Evolutionary conservation across 2,888 invertebrate genomes (phyloP).

Genomic region (Eupithecia exiguata): DNA sequence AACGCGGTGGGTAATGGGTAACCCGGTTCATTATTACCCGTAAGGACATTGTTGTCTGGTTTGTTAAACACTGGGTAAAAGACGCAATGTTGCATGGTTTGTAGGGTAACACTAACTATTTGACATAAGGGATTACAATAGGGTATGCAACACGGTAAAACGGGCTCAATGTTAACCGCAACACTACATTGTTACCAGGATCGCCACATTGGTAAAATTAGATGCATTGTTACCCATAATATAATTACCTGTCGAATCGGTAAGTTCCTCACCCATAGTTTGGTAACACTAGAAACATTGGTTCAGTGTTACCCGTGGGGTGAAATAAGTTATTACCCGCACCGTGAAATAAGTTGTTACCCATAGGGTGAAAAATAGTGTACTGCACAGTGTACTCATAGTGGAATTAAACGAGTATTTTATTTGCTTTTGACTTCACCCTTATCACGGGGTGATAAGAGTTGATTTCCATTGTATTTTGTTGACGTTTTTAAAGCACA

Average conservation of each 20-base stretch:
- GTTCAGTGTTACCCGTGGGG: not conserved
- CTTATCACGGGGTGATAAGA: slow-evolving; percentile 12
- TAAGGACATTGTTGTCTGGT: not conserved
- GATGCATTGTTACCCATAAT: not conserved
- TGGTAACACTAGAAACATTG: not conserved
- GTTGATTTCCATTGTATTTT: slow-evolving; percentile 24
- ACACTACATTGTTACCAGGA: not conserved
- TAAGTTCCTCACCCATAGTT: not conserved
- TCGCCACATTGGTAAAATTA: too few relatives aligned
- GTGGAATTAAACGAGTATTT: slow-evolving; percentile 10
- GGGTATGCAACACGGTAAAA: not conserved
- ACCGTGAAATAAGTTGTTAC: not conserved
- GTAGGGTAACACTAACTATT: not conserved
- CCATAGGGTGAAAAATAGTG: not conserved
- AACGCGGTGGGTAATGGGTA: not conserved
- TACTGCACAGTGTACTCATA: not conserved
- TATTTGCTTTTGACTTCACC: slow-evolving; percentile 25
- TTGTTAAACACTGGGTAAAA: not conserved
- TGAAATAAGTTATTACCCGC: not conserved
- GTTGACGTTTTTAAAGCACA: slow-evolving; percentile 11
- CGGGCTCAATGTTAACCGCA: not conserved
- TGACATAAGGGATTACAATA: not conserved
- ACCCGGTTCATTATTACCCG: not conserved
- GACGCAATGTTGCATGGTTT: not conserved
- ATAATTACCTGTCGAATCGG: not conserved